A percentile compares a stretch with the other conserved stretches of the same genome.
Evolutionary conservation across 2,113 vertebrate genomes (phyloP).

Genomic region (Triplophysa tibetana): DNA sequence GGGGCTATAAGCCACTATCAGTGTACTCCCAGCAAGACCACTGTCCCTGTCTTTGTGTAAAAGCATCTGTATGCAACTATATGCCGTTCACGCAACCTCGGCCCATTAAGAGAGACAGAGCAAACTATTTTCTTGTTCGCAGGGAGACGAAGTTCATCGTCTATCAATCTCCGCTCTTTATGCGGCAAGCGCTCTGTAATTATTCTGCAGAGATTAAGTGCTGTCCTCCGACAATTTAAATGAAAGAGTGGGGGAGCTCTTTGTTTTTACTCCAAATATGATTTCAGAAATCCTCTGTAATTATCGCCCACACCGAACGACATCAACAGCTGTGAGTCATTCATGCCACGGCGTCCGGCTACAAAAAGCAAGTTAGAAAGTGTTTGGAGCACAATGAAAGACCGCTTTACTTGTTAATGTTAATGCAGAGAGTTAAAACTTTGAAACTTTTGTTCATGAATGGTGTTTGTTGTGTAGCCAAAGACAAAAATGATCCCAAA

Average conservation of each 20-base stretch:
- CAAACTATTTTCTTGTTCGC: conserved; percentile 18
- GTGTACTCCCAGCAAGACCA: background rate
- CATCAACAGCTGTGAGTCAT: background rate
- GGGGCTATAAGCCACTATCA: background rate
- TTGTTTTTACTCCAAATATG: conserved; percentile 30
- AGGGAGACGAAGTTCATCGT: conserved; percentile 10
- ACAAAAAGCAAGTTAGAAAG: background rate
- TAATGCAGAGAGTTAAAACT: background rate
- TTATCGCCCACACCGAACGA: conserved; percentile 28
- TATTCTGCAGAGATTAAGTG: conserved; percentile 25
- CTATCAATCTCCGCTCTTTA: conserved; percentile 14
- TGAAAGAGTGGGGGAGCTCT: conserved; percentile 22
- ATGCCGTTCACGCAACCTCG: background rate
- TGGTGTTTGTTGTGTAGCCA: background rate
- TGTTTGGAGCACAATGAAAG: background rate
- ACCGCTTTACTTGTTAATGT: background rate
- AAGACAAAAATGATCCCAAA: no score
- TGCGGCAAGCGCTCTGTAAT: conserved; percentile 14
- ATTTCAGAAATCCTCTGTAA: conserved; percentile 26
- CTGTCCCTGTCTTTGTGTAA: background rate
- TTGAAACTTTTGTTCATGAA: background rate
- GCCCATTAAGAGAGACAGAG: conserved; percentile 9
- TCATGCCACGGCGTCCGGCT: background rate
- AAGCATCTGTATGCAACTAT: background rate
- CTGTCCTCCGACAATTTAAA: conserved; percentile 9